phyloP scores from a whole-genome alignment of 2,888 invertebrate genomes.

The Drosophila kambysellisi region DNA sequence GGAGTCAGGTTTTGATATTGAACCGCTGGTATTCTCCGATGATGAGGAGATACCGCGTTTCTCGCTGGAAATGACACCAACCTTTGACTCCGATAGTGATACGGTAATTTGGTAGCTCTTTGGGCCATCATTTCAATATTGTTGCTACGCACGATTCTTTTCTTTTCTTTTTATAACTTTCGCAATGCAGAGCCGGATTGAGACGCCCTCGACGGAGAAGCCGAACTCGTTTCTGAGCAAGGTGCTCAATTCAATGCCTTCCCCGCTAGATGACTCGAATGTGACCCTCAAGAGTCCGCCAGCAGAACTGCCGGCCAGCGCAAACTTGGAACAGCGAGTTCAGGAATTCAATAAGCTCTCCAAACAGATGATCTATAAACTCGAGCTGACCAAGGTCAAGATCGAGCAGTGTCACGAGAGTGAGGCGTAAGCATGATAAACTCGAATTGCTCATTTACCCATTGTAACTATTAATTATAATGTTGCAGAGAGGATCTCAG shows the following conservation, averaged over 20 bases:
- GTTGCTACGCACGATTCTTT: conserved; percentile 21
- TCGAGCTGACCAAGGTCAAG: conserved; percentile 82
- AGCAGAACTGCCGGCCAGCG: conserved; percentile 38
- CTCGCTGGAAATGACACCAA: conserved; percentile 85
- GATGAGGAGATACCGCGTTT: conserved; percentile 86
- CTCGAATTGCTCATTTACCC: background rate
- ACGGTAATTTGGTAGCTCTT: conserved; percentile 80
- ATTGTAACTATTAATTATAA: background rate
- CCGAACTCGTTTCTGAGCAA: conserved; percentile 79
- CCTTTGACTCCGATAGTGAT: conserved; percentile 85
- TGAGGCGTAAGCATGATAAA: conserved; percentile 73
- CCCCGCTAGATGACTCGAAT: conserved; percentile 79
- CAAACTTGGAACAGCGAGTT: conserved; percentile 82
- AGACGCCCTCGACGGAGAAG: conserved; percentile 83
- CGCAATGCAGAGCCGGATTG: conserved; percentile 83
- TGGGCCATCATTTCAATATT: conserved; percentile 6
- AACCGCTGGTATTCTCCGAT: conserved; percentile 87
- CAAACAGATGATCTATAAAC: conserved; percentile 84
- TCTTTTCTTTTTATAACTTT: conserved; percentile 2
- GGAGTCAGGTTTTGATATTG: conserved; percentile 86
- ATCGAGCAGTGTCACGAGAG: conserved; percentile 82
- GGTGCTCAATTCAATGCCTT: conserved; percentile 77
- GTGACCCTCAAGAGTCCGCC: conserved; percentile 74
- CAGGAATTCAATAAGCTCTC: conserved; percentile 84
- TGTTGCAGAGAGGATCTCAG: conserved; percentile 83